These are phyloP conservation scores for Rostratula benghalensis DNA, from an alignment of 2,113 vertebrate species.

Conservation along the genomic window DNA sequence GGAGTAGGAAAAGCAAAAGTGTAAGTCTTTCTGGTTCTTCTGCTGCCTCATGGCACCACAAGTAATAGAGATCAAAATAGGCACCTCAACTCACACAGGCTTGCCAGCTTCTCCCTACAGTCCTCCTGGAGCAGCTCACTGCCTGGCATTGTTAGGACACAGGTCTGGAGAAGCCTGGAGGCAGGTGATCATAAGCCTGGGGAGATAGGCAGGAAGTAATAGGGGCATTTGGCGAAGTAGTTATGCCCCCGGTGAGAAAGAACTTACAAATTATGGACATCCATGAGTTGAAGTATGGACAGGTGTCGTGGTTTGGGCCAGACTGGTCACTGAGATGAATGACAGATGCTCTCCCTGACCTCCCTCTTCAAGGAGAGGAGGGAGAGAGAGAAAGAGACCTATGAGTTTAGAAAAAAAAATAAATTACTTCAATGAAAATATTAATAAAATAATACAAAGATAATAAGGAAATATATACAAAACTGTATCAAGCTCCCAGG, in stretches of 20 bases:
- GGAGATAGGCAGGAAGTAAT: not conserved
- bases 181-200: not conserved
- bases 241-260: not conserved
- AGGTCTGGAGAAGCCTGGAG: not conserved
- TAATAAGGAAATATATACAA: not conserved
- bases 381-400: not conserved
- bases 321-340: not conserved
- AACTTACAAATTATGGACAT: not conserved
- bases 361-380: not conserved
- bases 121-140: not conserved
- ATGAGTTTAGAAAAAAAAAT: not conserved
- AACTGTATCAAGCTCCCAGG: not conserved
- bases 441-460: not conserved
- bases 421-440: not conserved
- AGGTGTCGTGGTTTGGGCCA: not conserved
- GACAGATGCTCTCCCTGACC: not conserved
- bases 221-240: not conserved
- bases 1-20: not conserved
- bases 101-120: not conserved
- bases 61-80: not conserved
- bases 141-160: not conserved
- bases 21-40: not conserved
- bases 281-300: not conserved
- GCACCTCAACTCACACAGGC: not conserved
- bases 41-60: not conserved